A percentile compares a stretch with the other conserved stretches of the same genome.
phyloP scores from a whole-genome alignment of 2,888 invertebrate genomes.

The Carterocephalus palaemon region DNA sequence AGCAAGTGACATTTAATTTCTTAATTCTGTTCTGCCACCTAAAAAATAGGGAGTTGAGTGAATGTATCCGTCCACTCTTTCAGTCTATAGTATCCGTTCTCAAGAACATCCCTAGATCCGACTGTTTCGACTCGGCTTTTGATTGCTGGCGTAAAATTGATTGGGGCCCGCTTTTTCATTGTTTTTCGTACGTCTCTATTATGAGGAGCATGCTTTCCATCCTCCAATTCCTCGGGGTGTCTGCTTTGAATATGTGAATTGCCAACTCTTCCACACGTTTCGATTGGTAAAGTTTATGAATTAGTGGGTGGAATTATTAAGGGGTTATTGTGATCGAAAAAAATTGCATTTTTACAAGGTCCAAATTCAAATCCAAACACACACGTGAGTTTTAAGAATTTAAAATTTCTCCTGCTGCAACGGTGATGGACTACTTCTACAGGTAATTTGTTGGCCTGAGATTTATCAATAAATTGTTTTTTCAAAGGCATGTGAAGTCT shows the following conservation, averaged over 20 bases:
- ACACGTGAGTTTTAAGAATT: too few species aligned
- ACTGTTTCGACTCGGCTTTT: neutral
- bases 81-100: neutral
- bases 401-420: too few species aligned
- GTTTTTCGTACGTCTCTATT: constrained; percentile 13
- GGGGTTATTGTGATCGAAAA: neutral
- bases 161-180: constrained; percentile 19
- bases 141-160: constrained; percentile 21
- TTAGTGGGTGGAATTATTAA: constrained; percentile 1
- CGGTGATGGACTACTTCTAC: too few species aligned
- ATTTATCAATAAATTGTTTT: too few species aligned
- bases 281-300: constrained; percentile 16
- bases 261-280: constrained; percentile 1
- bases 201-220: constrained; percentile 16
- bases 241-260: constrained; percentile 8
- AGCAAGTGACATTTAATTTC: too few species aligned
- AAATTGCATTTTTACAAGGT: too few species aligned
- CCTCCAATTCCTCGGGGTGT: constrained; percentile 5
- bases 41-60: neutral
- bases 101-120: neutral
- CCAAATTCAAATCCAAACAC: too few species aligned
- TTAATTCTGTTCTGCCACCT: too few species aligned
- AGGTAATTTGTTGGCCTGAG: too few species aligned
- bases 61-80: neutral
- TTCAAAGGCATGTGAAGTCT: too few species aligned